Base-by-base conservation (phyloP, 1,140 invertebrate genomes). In the Scaptomyza graminum region DNA sequence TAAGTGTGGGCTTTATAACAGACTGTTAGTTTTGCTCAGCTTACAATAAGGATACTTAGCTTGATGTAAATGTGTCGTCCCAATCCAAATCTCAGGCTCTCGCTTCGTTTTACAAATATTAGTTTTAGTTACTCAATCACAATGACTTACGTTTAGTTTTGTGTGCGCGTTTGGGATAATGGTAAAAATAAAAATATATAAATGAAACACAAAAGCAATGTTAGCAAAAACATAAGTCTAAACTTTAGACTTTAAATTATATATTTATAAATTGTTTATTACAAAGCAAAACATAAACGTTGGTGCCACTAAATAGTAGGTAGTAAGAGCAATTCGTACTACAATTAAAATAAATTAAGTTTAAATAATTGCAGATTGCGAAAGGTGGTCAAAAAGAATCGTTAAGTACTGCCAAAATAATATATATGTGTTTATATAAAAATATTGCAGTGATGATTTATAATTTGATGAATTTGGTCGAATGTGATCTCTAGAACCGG, bases 81-180 rank as follows among this genome's bases (percentile, higher is more conserved):
- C 43, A 31, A 3, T 55, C 64, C 60, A 51, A 51, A 31, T 41
- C 34, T 25, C 47, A 57, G 62, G 61, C 46, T 64, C 37, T 64
- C 31, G 52, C 74, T 64, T 37, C 66, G 78, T 87, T 87, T 87
- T 82, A 82, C 63, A 87, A 82, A 79, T 82, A 67, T 87, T 82
- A 82, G 79, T 76, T 84, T 87, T 82, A 82, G 79, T 76, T 84
- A 64, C 56, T 77, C 49, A 57, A 88, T 87, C 82, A 87, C 82
- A 87, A 82, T 87, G 71, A 87, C 83, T 82, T 87, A 78, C 74
- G 46, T 76, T 87, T 88, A 87, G 82, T 88, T 88, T 88, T 88
- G 57, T 44, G 51, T 73, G 81, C 61, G 74, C 41, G 59, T 43
- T 54, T 44, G 12, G 34, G 16, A 31, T 4, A 37, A 15, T 41